A percentile compares a stretch with the other conserved stretches of the same genome.
Conservation (phyloP, 2,888 invertebrate genomes). For the Bugulina stolonifera region DNA sequence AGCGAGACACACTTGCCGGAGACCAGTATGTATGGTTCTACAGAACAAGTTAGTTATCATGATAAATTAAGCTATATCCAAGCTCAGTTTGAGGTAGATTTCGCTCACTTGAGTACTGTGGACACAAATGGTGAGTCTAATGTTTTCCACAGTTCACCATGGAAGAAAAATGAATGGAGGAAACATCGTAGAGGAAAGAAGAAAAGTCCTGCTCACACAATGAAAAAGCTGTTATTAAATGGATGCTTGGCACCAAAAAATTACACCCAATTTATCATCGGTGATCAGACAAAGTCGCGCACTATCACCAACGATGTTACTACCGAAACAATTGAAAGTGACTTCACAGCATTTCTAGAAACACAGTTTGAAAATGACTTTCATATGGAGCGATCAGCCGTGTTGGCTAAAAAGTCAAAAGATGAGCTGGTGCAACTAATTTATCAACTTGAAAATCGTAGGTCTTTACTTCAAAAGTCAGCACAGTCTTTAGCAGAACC, state of each 20-base stretch:
- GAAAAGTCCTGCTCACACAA: too few species aligned
- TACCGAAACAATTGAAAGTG: not conserved
- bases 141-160: too few species aligned
- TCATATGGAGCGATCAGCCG: not conserved
- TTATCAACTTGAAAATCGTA: not conserved
- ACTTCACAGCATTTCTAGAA: not conserved
- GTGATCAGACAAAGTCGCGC: not conserved
- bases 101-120: not conserved
- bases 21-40: too few species aligned
- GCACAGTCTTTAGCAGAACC: too few species aligned
- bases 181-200: not conserved
- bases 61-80: not conserved
- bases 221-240: too few species aligned
- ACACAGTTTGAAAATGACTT: constrained; percentile 17
- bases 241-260: not conserved
- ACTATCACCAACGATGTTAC: not conserved
- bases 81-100: not conserved
- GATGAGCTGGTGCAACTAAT: not conserved
- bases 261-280: not conserved
- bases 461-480: too few species aligned
- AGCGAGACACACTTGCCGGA: not conserved
- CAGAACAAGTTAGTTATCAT: too few species aligned
- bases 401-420: not conserved
- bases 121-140: too few species aligned
- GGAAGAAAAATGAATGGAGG: too few species aligned